Percentiles rank a stretch among this genome's conserved stretches.
phyloP scores from a whole-genome alignment of 2,888 invertebrate species.

The Ditula angustiorana region DNA sequence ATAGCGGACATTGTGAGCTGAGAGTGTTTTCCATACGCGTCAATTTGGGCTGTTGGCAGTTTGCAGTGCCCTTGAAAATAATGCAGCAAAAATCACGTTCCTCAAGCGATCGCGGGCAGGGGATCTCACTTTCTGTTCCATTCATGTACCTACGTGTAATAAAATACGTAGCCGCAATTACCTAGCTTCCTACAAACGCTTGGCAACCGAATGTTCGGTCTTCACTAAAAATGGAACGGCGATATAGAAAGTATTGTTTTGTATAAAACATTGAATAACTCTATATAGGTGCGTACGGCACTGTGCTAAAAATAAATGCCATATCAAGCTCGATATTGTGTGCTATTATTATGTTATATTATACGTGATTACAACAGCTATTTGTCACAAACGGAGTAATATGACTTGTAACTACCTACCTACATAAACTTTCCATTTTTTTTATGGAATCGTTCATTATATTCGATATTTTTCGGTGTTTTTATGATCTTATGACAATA shows the following conservation, averaged over 20 bases:
- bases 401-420: conserved; percentile 26
- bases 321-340: conserved; percentile 33
- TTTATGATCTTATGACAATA: conserved; percentile 29
- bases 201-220: conserved; percentile 67
- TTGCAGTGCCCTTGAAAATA: conserved; percentile 84
- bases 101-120: conserved; percentile 60
- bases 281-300: conserved; percentile 13
- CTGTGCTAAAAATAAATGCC: conserved; percentile 34
- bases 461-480: conserved; percentile 6
- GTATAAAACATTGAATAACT: conserved; percentile 51
- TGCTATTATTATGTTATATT: conserved; percentile 17
- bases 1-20: conserved; percentile 45
- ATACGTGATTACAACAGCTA: conserved; percentile 10
- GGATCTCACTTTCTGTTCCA: conserved; percentile 62
- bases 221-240: conserved; percentile 79
- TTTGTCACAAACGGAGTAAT: conserved; percentile 20
- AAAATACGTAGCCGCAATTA: conserved; percentile 43
- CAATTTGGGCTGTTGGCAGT: conserved; percentile 52
- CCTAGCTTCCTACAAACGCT: conserved; percentile 56
- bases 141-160: conserved; percentile 54
- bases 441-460: background rate
- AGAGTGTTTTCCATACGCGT: conserved; percentile 60
- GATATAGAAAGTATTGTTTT: conserved; percentile 76
- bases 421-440: conserved; percentile 30
- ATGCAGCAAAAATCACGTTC: conserved; percentile 81